phyloP scores from a whole-genome alignment of 2,797 vertebrate species.

The Glossophaga mutica region DNA sequence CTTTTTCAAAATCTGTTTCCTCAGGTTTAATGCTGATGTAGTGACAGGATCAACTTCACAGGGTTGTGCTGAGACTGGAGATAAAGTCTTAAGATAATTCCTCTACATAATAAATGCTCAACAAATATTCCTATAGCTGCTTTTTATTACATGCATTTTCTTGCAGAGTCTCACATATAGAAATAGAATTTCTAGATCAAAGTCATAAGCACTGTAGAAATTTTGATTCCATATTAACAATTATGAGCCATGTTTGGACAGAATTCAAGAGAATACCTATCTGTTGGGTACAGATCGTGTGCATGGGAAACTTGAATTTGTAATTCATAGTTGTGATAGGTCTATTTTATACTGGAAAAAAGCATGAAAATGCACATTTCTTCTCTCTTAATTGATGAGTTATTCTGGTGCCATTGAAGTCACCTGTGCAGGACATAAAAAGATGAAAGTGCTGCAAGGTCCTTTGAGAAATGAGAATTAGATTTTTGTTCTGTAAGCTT shows the following conservation, averaged over 20 bases:
- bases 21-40: not conserved
- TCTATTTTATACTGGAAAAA: constrained; percentile 29
- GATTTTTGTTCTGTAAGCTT: constrained; percentile 55
- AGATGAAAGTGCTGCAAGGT: not conserved
- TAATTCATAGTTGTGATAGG: not conserved
- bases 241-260: not conserved
- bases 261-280: not conserved
- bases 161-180: not conserved
- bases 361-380: not conserved
- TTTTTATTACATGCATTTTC: not conserved
- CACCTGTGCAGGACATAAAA: not conserved
- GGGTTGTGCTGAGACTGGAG: not conserved
- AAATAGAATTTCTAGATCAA: constrained; percentile 30
- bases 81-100: not conserved
- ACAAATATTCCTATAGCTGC: not conserved
- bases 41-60: not conserved
- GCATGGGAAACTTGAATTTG: not conserved
- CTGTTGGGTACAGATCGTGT: not conserved
- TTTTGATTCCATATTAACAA: not conserved
- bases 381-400: constrained; percentile 40
- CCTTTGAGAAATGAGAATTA: not conserved
- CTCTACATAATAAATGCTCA: not conserved
- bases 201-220: not conserved
- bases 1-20: constrained; percentile 8
- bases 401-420: not conserved